phyloP scores from a whole-genome alignment of 1,140 invertebrate species.

The Pygmarrhopalites habei region DNA sequence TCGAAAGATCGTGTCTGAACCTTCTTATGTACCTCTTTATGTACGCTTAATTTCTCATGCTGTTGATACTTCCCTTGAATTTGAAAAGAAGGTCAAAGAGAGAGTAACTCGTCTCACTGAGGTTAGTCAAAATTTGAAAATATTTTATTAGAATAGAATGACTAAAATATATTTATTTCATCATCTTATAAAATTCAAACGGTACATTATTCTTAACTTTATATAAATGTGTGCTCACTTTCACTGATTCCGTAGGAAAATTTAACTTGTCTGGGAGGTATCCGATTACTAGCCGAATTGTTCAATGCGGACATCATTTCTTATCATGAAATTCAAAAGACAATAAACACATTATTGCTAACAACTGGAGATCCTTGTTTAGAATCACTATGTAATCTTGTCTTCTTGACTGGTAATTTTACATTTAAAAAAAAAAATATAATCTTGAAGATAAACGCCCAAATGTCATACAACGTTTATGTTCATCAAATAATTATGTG shows the following conservation, averaged over 20 bases:
- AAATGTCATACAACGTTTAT: too few relatives aligned
- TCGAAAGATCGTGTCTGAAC: conserved; percentile 16
- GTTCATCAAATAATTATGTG: too few relatives aligned
- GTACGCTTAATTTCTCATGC: conserved; percentile 15
- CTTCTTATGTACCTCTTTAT: conserved; percentile 20
- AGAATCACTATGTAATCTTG: conserved; percentile 23
- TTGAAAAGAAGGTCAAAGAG: conserved; percentile 13
- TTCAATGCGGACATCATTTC: conserved; percentile 20
- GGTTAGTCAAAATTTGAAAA: conserved; percentile 10
- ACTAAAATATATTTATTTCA: too few relatives aligned
- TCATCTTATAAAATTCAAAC: too few relatives aligned
- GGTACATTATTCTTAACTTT: too few relatives aligned
- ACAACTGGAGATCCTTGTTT: conserved; percentile 1
- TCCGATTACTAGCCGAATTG: conserved; percentile 21
- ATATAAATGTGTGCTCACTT: too few relatives aligned
- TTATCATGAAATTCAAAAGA: neutral
- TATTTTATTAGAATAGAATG: too few relatives aligned
- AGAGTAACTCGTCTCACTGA: conserved; percentile 4
- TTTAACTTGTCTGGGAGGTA: conserved; percentile 9
- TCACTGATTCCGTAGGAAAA: too few relatives aligned
- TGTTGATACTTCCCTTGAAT: neutral
- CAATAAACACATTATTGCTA: conserved; percentile 4
- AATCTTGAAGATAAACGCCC: neutral
- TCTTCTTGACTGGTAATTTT: conserved; percentile 8
- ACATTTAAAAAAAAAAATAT: neutral